phyloP scores from a whole-genome alignment of 2,113 vertebrate species.

The Hepsetus odoe region DNA sequence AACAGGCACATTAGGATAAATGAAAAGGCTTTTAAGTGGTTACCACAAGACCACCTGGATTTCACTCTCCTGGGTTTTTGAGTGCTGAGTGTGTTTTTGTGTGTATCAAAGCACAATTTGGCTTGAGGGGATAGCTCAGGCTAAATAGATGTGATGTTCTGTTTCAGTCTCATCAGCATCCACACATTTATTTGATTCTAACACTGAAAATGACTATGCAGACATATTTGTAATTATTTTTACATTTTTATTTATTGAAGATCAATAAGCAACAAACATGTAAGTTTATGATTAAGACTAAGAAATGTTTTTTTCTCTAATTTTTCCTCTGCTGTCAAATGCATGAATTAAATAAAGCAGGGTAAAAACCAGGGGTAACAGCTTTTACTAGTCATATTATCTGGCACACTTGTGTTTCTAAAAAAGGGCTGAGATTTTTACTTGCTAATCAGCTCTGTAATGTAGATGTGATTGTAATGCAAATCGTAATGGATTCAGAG shows the following conservation, averaged over 20 bases:
- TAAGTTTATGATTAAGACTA: too few relatives aligned
- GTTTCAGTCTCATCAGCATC: neutral
- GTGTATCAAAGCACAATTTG: slow-evolving; percentile 2
- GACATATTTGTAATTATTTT: too few relatives aligned
- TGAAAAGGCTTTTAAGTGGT: slow-evolving; percentile 83
- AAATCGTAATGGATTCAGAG: slow-evolving; percentile 79
- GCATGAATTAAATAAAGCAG: neutral
- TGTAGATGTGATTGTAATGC: slow-evolving; percentile 79
- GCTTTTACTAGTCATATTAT: neutral
- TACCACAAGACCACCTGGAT: slow-evolving; percentile 76
- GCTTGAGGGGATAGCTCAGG: neutral
- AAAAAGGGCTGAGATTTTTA: neutral
- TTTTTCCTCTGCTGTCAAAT: too few relatives aligned
- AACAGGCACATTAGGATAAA: slow-evolving; percentile 80
- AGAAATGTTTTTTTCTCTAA: too few relatives aligned
- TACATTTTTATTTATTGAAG: too few relatives aligned
- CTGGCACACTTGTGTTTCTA: neutral
- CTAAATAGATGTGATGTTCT: slow-evolving; percentile 21
- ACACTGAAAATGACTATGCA: slow-evolving; percentile 32
- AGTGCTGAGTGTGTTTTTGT: slow-evolving; percentile 15
- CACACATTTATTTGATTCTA: neutral
- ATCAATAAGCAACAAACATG: too few relatives aligned
- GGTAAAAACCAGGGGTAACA: neutral
- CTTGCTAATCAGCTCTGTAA: slow-evolving; percentile 58
- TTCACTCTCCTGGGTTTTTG: slow-evolving; percentile 53